Base-by-base conservation (phyloP, 1,140 invertebrate genomes). In the Camponotus floridanus region DNA sequence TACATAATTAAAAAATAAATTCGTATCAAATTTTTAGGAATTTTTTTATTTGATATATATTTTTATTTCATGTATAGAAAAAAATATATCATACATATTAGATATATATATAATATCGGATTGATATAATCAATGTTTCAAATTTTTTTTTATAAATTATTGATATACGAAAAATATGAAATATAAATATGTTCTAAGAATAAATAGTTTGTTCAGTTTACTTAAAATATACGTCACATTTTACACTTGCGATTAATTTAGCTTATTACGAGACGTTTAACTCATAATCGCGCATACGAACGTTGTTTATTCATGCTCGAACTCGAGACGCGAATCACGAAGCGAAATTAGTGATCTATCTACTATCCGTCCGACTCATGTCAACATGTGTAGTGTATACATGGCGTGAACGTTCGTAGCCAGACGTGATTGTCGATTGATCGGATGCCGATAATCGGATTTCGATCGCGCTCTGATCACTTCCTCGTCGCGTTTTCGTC, bases 271-370 rank as follows among this genome's bases (percentile, higher is more conserved):
- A 33, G 39, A 15, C 55, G 55, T 61, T 73, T 61, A 83, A 73
- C 42, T 48, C 8, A 36, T 39, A 57, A 15, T 57, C 78, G 78
- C 3, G 21, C 36, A 48, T 42, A 33, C 15, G 68, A 42, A 61
- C 51, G 70, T 73, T 74, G 55, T 59, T 81, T 81, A 68, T 61
- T 61, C 13, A 61, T 36, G 79, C 68, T 61, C 79, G 26, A 48
- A 42, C 55, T 74, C 68, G 79, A 83, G 79, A 83, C 39, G 79
- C 68, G 55, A 73, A 83, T 83, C 79, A 83, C 55, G 55, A 39
- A 73, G 79, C 68, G 68, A 83, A 83, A 83, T 83, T 83, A 83
- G 79, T 70, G 70, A 83, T 83, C 68, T 74, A 83, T 83, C 79
- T n/a, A 55, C 68, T 31, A 61, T 83, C 68, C 39, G 55, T 83